Conservation (phyloP, 2,797 vertebrate genomes). For the Sebastes wilsoni region DNA sequence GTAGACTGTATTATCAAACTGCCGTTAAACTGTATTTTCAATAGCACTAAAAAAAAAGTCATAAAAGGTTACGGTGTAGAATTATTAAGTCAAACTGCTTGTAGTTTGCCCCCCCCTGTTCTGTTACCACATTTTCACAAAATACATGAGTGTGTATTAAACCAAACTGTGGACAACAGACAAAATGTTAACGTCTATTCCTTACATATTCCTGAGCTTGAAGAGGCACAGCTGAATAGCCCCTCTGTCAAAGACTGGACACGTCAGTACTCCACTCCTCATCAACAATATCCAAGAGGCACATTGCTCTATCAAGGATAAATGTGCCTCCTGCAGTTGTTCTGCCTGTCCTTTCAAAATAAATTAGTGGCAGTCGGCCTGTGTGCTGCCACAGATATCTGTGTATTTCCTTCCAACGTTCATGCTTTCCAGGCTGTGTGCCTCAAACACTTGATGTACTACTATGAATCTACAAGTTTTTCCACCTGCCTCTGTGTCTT, state of each 20-base stretch:
- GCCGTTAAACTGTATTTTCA: neutral
- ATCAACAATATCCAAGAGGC: slow-evolving; percentile 61
- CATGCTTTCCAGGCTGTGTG: slow-evolving; percentile 26
- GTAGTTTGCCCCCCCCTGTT: neutral
- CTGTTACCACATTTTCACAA: neutral
- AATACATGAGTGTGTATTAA: neutral
- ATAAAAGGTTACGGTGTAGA: neutral
- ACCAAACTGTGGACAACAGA: neutral
- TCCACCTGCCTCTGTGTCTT: slow-evolving; percentile 10
- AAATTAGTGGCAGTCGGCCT: slow-evolving; percentile 55
- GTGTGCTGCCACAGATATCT: slow-evolving; percentile 42
- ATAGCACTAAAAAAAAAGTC: neutral
- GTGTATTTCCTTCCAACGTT: slow-evolving; percentile 37
- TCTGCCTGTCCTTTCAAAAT: slow-evolving; percentile 66
- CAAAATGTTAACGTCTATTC: slow-evolving; percentile 40
- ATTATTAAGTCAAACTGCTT: neutral
- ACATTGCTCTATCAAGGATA: slow-evolving; percentile 61
- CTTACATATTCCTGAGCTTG: slow-evolving; percentile 16
- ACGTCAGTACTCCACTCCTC: slow-evolving; percentile 37
- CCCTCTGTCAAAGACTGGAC: slow-evolving; percentile 36
- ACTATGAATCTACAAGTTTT: slow-evolving; percentile 22
- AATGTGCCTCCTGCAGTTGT: slow-evolving; percentile 63
- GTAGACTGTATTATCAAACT: neutral
- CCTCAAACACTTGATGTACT: slow-evolving; percentile 12
- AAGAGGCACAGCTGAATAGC: slow-evolving; percentile 17